Evolutionary conservation across 2,797 vertebrate genomes (phyloP).

Genomic region (Microtus californicus): DNA sequence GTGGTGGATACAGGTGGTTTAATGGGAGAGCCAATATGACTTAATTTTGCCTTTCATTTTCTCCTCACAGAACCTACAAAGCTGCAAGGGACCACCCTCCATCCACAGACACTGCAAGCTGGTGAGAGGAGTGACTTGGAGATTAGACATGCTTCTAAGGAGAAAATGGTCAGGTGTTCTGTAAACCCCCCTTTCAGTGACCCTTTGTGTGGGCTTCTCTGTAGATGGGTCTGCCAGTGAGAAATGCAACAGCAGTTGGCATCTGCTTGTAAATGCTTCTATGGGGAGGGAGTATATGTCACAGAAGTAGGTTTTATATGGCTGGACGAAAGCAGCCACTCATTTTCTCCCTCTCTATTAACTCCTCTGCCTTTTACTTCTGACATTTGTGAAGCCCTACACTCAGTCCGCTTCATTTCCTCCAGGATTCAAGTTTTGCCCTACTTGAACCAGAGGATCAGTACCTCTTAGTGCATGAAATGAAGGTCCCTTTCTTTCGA

Average conservation of each 20-base stretch:
- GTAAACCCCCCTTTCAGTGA: not conserved
- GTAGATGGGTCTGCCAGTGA: not conserved
- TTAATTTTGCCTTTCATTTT: slow-evolving; percentile 44
- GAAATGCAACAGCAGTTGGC: not conserved
- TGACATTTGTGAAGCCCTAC: not conserved
- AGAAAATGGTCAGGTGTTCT: not conserved
- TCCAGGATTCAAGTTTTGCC: not conserved
- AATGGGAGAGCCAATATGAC: slow-evolving; percentile 9
- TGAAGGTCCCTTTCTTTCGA: not conserved
- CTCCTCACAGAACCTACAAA: slow-evolving; percentile 49
- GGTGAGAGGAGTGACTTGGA: not conserved
- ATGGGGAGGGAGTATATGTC: not conserved
- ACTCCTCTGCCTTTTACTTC: not conserved
- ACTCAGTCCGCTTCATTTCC: not conserved
- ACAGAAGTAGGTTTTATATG: not conserved
- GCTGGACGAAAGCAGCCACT: not conserved
- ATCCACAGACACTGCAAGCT: not conserved
- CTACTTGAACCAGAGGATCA: not conserved
- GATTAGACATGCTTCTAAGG: not conserved
- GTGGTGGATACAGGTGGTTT: slow-evolving; percentile 46
- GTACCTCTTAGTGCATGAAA: not conserved
- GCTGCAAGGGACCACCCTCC: not conserved
- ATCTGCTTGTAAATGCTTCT: not conserved
- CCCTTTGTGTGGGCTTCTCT: not conserved
- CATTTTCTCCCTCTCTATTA: not conserved